phyloP scores from a whole-genome alignment of 2,888 invertebrate species.

The Uloborus plumipes region DNA sequence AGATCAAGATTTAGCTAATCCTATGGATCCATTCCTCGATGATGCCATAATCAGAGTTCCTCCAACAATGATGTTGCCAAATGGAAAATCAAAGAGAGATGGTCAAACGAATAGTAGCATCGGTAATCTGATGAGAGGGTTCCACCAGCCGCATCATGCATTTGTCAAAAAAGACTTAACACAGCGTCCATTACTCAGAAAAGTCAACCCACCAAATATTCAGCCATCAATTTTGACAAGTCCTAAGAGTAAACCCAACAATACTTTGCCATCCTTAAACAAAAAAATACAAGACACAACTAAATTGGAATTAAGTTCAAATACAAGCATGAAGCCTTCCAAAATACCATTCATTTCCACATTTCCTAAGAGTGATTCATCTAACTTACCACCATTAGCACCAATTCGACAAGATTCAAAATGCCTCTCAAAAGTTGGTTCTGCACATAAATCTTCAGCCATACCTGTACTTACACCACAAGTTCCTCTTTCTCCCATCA shows the following conservation, averaged over 20 bases:
- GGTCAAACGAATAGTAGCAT: constrained; percentile 31
- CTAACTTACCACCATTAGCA: constrained; percentile 41
- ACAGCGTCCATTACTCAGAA: constrained; percentile 63
- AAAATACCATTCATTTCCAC: constrained; percentile 56
- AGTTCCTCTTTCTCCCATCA: constrained; percentile 44
- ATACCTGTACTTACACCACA: constrained; percentile 51
- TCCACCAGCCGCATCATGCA: constrained; percentile 66
- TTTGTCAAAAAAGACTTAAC: constrained; percentile 65
- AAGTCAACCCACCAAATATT: constrained; percentile 66
- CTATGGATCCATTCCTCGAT: constrained; percentile 51
- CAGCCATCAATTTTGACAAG: constrained; percentile 26
- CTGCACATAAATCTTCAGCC: constrained; percentile 34
- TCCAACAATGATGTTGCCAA: constrained; percentile 36
- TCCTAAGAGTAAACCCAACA: constrained; percentile 38
- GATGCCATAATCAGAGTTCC: constrained; percentile 59
- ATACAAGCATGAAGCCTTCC: constrained; percentile 37
- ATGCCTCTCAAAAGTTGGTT: constrained; percentile 6
- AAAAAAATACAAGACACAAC: constrained; percentile 35
- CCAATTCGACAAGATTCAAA: constrained; percentile 22
- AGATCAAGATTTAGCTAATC: constrained; percentile 71
- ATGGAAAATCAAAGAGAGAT: constrained; percentile 33
- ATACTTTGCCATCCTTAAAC: constrained; percentile 44
- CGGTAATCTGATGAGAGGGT: constrained; percentile 51
- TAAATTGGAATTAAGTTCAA: constrained; percentile 11
- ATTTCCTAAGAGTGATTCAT: constrained; percentile 29